Evolutionary conservation across 2,888 invertebrate species (phyloP), one percentile per base, ranked within the genome.

Genomic region (Xanthorhoe designata): DNA sequence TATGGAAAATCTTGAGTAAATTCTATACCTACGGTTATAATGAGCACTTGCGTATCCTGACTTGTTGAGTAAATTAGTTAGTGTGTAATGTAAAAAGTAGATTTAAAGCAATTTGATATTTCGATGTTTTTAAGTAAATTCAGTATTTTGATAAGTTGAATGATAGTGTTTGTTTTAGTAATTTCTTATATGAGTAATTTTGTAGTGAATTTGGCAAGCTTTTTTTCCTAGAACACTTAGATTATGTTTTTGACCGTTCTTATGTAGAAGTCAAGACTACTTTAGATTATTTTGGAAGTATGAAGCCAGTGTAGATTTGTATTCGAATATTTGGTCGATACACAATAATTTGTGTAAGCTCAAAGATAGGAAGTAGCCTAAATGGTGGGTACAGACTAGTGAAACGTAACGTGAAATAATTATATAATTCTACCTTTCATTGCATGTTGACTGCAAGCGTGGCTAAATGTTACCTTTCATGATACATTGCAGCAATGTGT

Each of bases 31-130:
- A 85, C 78, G 82, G 82, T 85, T 88, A 87, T 90, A 90, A 90
- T 91, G 92, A 92, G 90, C 91, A 88, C 85, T 83, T 90, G 83
- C 79, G 83, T 86, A 87, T 91, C 86, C 89, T 90, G 89, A 90
- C 84, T 83, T 80, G 70, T 72, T 80, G 75, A 75, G 64, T 73
- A 75, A 74, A 74, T 81, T 80, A 70, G 78, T 77, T 89, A 85
- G 83, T 90, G 91, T 92, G 91, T 76, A 91, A 91, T 89, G 81
- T 90, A 86, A 86, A 81, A 78, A 78, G 78, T 82, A 87, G 87
- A 87, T 86, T 83, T 83, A 84, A 84, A 85, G 78, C 80, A 82
- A 85, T 85, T 85, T 84, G 84, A 86, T 88, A 86, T 84, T 84
- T 86, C 81, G 80, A 84, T 87, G 86, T 87, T 87, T 56, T 76